A percentile compares a stretch with the other conserved stretches of the same genome.
Conservation (phyloP, 2,888 invertebrate species). For the Odontomyia ornata region DNA sequence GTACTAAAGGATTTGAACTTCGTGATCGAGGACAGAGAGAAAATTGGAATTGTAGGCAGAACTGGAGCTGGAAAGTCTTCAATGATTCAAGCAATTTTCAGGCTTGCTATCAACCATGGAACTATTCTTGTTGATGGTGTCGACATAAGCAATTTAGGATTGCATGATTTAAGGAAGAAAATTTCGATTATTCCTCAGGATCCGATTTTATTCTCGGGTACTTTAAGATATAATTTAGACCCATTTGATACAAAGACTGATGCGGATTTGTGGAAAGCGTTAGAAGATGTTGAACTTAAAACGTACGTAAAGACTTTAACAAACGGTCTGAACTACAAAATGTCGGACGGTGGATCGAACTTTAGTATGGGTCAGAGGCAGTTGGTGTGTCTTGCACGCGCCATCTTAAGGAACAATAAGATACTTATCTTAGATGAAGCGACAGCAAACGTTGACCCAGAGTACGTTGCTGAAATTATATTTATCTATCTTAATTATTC, state of each 20-base stretch:
- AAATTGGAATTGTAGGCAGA: conserved; percentile 81
- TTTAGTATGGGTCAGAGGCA: conserved; percentile 85
- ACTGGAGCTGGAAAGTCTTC: conserved; percentile 85
- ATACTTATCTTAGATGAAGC: conserved; percentile 76
- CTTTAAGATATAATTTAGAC: conserved; percentile 73
- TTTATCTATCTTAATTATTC: not conserved
- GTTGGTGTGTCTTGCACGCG: conserved; percentile 81
- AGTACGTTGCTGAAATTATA: conserved; percentile 65
- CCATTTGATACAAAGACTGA: conserved; percentile 75
- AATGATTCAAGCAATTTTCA: conserved; percentile 64
- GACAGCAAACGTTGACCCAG: conserved; percentile 83
- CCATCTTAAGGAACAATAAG: conserved; percentile 71
- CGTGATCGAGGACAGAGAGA: conserved; percentile 58
- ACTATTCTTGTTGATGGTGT: conserved; percentile 45
- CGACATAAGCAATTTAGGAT: conserved; percentile 41
- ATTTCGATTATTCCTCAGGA: conserved; percentile 76
- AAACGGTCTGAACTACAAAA: conserved; percentile 70
- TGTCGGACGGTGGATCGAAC: conserved; percentile 78
- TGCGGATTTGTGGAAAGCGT: conserved; percentile 74
- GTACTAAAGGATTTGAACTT: conserved; percentile 76
- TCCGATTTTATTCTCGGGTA: conserved; percentile 73
- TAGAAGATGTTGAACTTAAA: conserved; percentile 70
- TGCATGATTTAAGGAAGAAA: conserved; percentile 66
- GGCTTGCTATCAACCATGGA: conserved; percentile 45
- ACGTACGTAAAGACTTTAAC: conserved; percentile 60